A percentile compares a stretch with the other conserved stretches of the same genome.
Conservation (phyloP, 2,113 vertebrate genomes). For the Aviceda subcristata region DNA sequence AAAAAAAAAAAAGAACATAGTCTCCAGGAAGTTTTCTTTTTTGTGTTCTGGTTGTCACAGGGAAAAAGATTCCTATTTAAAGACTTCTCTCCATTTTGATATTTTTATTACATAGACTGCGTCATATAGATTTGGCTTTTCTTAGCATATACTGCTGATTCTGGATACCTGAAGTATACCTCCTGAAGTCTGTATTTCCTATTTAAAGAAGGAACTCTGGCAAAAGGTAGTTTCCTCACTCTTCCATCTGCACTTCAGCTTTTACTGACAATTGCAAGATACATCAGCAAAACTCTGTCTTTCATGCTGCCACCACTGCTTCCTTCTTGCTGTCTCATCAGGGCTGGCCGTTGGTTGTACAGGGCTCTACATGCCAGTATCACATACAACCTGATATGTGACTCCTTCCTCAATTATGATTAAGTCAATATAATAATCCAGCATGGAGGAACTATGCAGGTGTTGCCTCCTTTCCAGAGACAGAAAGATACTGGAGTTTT, state of each 20-base stretch:
- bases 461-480: constrained; percentile 27
- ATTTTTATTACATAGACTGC: not conserved
- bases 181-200: not conserved
- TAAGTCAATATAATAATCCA: constrained; percentile 10
- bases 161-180: not conserved
- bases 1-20: not conserved
- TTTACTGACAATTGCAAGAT: not conserved
- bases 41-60: not conserved
- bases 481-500: constrained; percentile 24
- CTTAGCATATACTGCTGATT: not conserved
- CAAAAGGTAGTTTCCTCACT: not conserved
- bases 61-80: not conserved
- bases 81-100: not conserved
- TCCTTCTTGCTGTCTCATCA: not conserved
- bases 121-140: not conserved
- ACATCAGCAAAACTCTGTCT: not conserved
- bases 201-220: not conserved
- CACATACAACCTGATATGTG: not conserved
- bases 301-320: not conserved
- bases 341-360: not conserved
- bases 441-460: not conserved
- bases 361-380: constrained; percentile 5
- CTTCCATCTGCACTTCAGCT: not conserved
- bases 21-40: not conserved
- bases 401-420: constrained; percentile 32